A percentile compares a stretch with the other conserved stretches of the same genome.
These are phyloP conservation scores for Hyperoplus lanceolatus DNA, from an alignment of 2,797 vertebrate species.

Conservation along the genomic window DNA sequence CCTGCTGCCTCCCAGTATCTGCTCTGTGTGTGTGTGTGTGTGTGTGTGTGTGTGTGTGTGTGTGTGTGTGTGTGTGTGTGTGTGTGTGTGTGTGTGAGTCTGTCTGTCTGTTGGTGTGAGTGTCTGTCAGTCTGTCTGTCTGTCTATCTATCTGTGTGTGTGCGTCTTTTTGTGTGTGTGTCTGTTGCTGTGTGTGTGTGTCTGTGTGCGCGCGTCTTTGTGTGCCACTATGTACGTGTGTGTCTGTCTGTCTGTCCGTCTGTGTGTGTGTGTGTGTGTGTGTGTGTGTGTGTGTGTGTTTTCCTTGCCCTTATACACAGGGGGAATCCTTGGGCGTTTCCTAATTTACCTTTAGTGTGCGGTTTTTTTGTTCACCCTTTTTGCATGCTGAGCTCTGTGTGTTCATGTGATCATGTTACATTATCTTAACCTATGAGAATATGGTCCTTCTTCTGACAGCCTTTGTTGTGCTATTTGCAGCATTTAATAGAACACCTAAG, in stretches of 20 bases:
- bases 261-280: conserved; percentile 24
- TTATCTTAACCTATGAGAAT: neutral
- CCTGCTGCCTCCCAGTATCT: conserved; percentile 52
- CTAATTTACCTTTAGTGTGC: conserved; percentile 29
- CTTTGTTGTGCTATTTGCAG: neutral
- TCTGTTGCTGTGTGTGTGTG: no score
- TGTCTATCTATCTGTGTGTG: no score
- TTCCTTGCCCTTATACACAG: conserved; percentile 13
- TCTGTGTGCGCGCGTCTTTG: no score
- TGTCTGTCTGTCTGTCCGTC: no score
- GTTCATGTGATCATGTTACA: neutral
- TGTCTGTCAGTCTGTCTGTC: neutral
- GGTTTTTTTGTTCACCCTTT: neutral
- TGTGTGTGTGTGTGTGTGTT: conserved; percentile 35
- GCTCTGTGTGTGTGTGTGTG: conserved; percentile 20
- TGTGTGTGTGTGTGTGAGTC: conserved; percentile 34
- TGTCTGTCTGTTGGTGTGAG: conserved; percentile 28
- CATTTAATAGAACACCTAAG: neutral
- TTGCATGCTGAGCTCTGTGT: neutral
- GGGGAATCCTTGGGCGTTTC: conserved; percentile 62
- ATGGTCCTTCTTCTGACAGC: neutral
- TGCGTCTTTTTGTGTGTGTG: no score
- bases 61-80: conserved; percentile 41
- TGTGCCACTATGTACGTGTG: no score
- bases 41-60: conserved; percentile 40